These are phyloP conservation scores for Protomyctophum bolini DNA, from an alignment of 2,113 vertebrate species.

Conservation along the genomic window DNA sequence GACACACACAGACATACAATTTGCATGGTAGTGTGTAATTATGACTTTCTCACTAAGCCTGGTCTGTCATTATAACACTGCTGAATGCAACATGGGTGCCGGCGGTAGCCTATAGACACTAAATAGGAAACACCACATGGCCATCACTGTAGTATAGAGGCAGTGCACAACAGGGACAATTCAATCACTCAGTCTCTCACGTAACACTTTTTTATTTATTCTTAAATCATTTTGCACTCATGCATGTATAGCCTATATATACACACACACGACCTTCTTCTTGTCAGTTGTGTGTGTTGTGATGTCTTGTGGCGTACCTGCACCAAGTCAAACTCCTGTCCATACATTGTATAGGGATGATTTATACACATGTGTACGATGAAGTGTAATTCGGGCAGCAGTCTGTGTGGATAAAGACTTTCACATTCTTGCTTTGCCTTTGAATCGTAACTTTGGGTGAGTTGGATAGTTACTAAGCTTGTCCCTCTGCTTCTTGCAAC, in stretches of 20 bases:
- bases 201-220: not conserved
- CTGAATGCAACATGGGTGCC: constrained; percentile 53
- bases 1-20: constrained; percentile 70
- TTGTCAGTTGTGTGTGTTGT: no score
- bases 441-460: not conserved
- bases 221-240: no score
- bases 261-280: no score
- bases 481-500: not conserved
- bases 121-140: not conserved
- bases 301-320: no score
- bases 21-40: constrained; percentile 74
- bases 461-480: not conserved
- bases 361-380: no score
- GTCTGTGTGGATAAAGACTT: no score
- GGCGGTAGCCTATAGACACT: constrained; percentile 1
- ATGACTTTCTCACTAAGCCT: constrained; percentile 57
- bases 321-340: no score
- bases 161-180: constrained; percentile 20
- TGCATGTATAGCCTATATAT: no score
- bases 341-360: no score
- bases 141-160: constrained; percentile 1
- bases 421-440: no score
- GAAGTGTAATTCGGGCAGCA: no score
- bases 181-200: not conserved
- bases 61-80: constrained; percentile 65